Percentiles rank a stretch among this genome's conserved stretches.
These are phyloP conservation scores for Leptinotarsa defecta DNA, from an alignment of 1,140 invertebrate species.

Conservation along the genomic window DNA sequence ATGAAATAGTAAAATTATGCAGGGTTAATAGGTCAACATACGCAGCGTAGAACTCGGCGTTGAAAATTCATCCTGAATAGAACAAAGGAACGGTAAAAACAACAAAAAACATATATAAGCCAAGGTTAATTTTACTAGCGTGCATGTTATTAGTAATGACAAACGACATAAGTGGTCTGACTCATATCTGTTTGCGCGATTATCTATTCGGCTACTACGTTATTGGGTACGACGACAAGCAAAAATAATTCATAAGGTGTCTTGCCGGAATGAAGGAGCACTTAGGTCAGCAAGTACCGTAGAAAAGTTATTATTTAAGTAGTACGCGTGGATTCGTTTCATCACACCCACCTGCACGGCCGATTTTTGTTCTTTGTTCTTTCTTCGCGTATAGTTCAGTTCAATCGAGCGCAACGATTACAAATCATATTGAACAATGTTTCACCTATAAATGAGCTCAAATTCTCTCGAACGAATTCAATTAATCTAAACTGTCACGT, in stretches of 20 bases:
- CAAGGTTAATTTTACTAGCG: conserved; percentile 19
- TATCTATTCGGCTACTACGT: not conserved
- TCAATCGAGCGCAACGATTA: no score
- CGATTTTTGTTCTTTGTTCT: no score
- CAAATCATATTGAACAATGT: no score
- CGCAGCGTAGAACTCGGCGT: not conserved
- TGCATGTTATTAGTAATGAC: not conserved
- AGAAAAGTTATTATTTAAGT: conserved; percentile 9
- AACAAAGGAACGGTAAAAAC: conserved; percentile 1
- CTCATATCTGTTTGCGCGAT: conserved; percentile 16
- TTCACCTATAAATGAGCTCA: no score
- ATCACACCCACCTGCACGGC: conserved; percentile 4
- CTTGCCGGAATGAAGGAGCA: not conserved
- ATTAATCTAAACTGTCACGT: no score
- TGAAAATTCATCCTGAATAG: conserved; percentile 1
- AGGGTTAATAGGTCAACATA: not conserved
- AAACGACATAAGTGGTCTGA: conserved; percentile 14
- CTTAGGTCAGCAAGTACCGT: conserved; percentile 16
- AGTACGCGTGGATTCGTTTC: not conserved
- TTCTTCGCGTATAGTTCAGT: no score
- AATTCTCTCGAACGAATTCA: no score
- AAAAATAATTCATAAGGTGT: not conserved
- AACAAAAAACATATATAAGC: not conserved
- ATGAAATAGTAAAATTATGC: not conserved
- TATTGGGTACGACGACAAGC: not conserved